These are phyloP conservation scores for Aporophyla lueneburgensis DNA, from an alignment of 2,888 invertebrate genomes.

Conservation along the genomic window DNA sequence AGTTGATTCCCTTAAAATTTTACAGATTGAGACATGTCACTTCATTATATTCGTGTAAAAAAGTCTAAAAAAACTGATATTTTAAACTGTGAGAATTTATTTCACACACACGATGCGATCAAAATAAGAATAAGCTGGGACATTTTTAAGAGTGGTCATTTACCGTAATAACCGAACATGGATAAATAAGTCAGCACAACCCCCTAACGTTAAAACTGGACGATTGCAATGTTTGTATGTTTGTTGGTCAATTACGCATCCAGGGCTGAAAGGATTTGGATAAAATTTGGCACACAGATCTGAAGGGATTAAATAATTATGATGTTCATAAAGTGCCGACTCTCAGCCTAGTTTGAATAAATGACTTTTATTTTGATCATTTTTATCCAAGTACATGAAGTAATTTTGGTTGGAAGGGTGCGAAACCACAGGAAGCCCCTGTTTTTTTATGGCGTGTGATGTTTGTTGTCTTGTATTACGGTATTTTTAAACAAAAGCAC, in stretches of 20 bases:
- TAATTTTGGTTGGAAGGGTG: neutral
- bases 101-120: conserved; percentile 7
- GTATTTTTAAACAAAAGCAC: neutral
- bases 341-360: no score
- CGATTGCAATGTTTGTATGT: no score
- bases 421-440: neutral
- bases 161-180: no score
- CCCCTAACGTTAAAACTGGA: neutral
- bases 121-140: neutral
- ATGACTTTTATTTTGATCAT: no score
- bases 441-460: neutral
- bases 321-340: no score
- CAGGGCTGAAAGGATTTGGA: neutral
- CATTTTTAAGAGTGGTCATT: neutral
- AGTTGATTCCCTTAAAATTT: neutral
- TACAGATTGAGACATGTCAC: conserved; percentile 2
- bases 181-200: no score
- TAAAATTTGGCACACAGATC: conserved; percentile 3
- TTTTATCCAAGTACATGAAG: neutral
- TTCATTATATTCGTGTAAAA: neutral
- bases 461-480: neutral
- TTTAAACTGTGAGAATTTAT: conserved; percentile 1
- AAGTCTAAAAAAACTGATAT: neutral
- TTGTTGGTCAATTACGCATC: neutral
- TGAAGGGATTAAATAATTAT: no score